Evolutionary conservation across 2,797 vertebrate genomes (phyloP).

Genomic region (Alectoris magna): DNA sequence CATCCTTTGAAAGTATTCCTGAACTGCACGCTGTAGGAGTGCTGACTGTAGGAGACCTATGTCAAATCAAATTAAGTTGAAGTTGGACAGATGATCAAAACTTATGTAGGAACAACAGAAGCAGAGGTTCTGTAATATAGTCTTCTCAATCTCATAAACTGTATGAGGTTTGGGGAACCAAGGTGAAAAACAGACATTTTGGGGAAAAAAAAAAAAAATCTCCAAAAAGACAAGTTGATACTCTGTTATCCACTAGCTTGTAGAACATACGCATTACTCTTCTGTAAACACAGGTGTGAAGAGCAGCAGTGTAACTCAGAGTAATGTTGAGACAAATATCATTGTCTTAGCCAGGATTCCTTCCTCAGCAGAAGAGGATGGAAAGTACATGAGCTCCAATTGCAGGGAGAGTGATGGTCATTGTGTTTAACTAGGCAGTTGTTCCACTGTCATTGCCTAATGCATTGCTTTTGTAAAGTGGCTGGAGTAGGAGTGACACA

Average conservation of each 20-base stretch:
- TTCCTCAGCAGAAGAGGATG: neutral
- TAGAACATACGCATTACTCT: neutral
- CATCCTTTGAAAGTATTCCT: neutral
- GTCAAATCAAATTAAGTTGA: neutral
- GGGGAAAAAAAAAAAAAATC: neutral
- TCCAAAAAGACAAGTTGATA: neutral
- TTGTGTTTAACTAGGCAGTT: neutral
- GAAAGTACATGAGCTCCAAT: neutral
- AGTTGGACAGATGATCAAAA: neutral
- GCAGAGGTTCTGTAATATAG: neutral
- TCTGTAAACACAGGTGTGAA: neutral
- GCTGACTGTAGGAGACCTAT: neutral
- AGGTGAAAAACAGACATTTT: neutral
- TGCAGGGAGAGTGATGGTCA: neutral
- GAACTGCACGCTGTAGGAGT: neutral
- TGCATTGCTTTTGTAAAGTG: neutral
- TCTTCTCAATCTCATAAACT: neutral
- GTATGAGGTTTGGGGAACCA: neutral
- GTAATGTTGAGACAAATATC: neutral
- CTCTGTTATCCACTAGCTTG: neutral
- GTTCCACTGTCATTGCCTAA: neutral
- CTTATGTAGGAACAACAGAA: neutral
- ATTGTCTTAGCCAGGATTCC: neutral
- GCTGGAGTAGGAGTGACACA: neutral
- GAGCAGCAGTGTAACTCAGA: neutral